Conservation (phyloP, 2,888 invertebrate species). For the Caenorhabditis parvicauda region DNA sequence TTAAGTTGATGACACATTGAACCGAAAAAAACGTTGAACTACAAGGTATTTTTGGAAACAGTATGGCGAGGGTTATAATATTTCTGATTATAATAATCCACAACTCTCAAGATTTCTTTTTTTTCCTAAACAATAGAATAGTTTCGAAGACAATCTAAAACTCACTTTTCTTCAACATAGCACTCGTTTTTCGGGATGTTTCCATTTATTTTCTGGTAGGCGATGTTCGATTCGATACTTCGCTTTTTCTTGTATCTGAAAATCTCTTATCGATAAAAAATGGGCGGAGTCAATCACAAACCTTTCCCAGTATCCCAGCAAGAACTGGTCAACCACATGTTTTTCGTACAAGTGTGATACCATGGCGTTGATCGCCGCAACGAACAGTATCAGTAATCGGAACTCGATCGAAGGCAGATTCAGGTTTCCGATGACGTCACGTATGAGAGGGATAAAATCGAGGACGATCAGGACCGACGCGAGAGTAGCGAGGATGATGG, state of each 20-base stretch:
- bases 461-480: no score
- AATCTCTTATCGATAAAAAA: not conserved
- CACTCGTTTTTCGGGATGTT: slow-evolving; percentile 9
- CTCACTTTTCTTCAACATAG: no score
- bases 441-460: no score
- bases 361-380: slow-evolving; percentile 25
- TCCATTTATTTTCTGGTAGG: slow-evolving; percentile 9
- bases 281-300: slow-evolving; percentile 9
- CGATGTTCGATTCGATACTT: slow-evolving; percentile 20
- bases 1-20: no score
- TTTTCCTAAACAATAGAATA: no score
- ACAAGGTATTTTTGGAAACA: no score
- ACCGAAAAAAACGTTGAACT: no score
- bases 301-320: slow-evolving; percentile 50
- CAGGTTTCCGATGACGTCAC: slow-evolving; percentile 38
- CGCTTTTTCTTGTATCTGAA: slow-evolving; percentile 21
- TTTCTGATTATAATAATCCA: no score
- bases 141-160: no score
- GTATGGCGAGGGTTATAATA: no score
- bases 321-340: slow-evolving; percentile 45
- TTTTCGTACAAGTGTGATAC: slow-evolving; percentile 46
- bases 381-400: slow-evolving; percentile 37
- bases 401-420: slow-evolving; percentile 45
- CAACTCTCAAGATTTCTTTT: no score
- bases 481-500: slow-evolving; percentile 35